Evolutionary conservation across 2,888 invertebrate species (phyloP), one percentile per base, ranked within the genome.

Genomic region (Xestia sexstrigata): DNA sequence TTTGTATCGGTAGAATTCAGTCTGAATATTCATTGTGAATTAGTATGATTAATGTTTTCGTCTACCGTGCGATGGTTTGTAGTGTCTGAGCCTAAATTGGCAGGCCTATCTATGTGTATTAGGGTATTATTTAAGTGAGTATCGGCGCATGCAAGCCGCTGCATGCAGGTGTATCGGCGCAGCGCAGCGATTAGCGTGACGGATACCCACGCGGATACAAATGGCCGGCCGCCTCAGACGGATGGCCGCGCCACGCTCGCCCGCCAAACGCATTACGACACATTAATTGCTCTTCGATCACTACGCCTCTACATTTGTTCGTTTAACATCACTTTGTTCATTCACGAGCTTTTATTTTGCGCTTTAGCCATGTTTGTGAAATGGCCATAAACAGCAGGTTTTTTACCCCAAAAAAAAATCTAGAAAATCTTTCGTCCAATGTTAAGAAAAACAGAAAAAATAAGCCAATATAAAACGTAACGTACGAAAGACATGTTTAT

Each of bases 151-250:
- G 85, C 86, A 86, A 80, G 80, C 87, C 87, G 89, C 83, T 93
- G 93, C n/a, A n/a, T n/a, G n/a, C 95, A 95, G 94, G 94, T 95
- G 93, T 91, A 93, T 91, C 88, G 87, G 88, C 85, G 90, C 91
- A n/a, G n/a, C n/a, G n/a, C n/a, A 90, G 93, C 92, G 94, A 95
- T 95, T 95, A 95, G 93, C 90, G 94, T 94, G 95, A 95, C 94
- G 93, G 92, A 94, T 94, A 93, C 90, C 91, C 87, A 90, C 88
- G 90, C 90, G 89, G 92, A 93, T 93, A 95, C 93, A 95, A 95
- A 96, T 95, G 93, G 93, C 91, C 91, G 89, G 92, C 93, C 94
- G 91, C 92, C 88, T 83, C 92, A 94, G 94, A 96, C 93, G 92
- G 91, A 96, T 95, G 93, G 92, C 92, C 86, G 83, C 87, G 89